phyloP scores from a whole-genome alignment of 2,888 invertebrate species.

The Cephus runcator region DNA sequence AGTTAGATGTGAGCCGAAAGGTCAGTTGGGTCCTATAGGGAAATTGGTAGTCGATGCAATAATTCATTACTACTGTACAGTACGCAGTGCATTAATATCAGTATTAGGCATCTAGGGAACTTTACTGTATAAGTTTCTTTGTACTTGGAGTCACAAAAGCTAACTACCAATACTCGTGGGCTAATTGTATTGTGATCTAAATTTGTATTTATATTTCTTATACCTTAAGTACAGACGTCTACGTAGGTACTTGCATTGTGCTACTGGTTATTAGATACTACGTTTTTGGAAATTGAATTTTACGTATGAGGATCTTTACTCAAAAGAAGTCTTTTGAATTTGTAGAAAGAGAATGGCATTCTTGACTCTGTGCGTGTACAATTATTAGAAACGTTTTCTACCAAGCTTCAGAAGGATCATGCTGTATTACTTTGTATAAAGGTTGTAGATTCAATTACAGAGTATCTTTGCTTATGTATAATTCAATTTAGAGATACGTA shows the following conservation, averaged over 20 bases:
- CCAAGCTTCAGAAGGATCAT: not conserved
- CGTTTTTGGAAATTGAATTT: not conserved
- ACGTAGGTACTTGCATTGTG: not conserved
- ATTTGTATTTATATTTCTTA: not conserved
- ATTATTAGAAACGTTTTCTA: not conserved
- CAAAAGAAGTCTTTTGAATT: not conserved
- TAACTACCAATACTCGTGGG: not conserved
- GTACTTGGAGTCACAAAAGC: not conserved
- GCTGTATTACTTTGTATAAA: not conserved
- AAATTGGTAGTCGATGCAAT: not conserved
- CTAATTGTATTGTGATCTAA: not conserved
- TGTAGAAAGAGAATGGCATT: not conserved
- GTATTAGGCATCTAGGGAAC: not conserved
- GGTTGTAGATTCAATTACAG: not conserved
- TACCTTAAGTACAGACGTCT: not conserved
- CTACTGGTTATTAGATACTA: not conserved
- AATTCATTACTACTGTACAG: not conserved
- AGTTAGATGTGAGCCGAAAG: not conserved
- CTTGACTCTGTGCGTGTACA: not conserved
- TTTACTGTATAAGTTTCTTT: not conserved
- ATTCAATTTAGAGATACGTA: not conserved
- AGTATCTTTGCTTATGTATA: not conserved
- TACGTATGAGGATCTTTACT: not conserved
- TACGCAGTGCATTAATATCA: not conserved
- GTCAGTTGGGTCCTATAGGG: not conserved